Conservation (phyloP, 2,113 vertebrate species). For the Trochalopteron elliotii region DNA sequence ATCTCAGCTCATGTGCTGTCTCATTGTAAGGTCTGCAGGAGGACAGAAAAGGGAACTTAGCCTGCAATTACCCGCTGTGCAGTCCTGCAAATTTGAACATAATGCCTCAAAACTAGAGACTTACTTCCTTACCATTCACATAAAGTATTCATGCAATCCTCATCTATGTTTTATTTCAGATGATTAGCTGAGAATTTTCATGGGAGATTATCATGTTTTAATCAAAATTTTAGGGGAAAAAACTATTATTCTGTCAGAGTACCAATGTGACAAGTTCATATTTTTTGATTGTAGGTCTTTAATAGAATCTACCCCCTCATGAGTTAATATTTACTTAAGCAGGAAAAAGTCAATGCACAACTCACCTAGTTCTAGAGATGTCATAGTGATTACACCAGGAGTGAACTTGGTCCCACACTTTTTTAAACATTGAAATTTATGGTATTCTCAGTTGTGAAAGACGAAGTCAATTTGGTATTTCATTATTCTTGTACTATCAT, state of each 20-base stretch:
- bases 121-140: not conserved
- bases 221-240: not conserved
- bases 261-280: not conserved
- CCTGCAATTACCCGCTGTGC: not conserved
- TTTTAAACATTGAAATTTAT: not conserved
- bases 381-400: not conserved
- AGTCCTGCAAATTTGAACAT: slow-evolving; percentile 15
- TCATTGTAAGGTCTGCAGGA: slow-evolving; percentile 8
- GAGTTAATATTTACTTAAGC: not conserved
- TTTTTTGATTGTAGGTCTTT: not conserved
- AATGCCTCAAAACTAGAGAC: not conserved
- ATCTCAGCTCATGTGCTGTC: not conserved
- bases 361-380: not conserved
- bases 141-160: not conserved
- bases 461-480: not conserved
- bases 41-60: not conserved
- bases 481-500: not conserved
- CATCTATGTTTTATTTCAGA: slow-evolving; percentile 13
- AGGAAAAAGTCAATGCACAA: not conserved
- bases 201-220: not conserved
- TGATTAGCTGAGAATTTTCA: slow-evolving; percentile 11
- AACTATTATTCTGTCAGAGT: not conserved
- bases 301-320: not conserved
- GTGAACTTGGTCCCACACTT: not conserved
- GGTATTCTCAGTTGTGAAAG: not conserved